A percentile compares a stretch with the other conserved stretches of the same genome.
Evolutionary conservation across 2,113 vertebrate species (phyloP).

Genomic region (Camelus bactrianus): DNA sequence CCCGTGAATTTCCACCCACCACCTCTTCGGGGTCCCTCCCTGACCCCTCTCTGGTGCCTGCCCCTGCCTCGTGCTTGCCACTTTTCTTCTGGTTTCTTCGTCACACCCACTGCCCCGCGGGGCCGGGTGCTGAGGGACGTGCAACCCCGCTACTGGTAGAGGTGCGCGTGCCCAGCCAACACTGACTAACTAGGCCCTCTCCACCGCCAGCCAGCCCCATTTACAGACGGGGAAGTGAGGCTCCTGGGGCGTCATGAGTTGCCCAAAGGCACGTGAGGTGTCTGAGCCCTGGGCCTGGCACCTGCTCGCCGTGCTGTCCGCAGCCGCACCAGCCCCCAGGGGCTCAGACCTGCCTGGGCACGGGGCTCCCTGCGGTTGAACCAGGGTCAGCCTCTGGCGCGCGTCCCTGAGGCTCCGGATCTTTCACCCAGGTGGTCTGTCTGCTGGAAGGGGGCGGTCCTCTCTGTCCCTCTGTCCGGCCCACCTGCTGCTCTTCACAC

Average conservation of each 20-base stretch:
- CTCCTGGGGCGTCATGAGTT: not conserved
- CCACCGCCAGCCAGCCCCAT: accelerated
- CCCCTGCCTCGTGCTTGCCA: accelerated
- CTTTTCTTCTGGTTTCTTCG: not conserved
- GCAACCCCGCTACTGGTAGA: accelerated
- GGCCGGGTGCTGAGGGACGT: not conserved
- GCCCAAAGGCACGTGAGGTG: accelerated
- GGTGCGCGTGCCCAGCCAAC: not conserved
- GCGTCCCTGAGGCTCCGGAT: not conserved
- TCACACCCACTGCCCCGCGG: accelerated
- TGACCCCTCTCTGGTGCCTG: too few species aligned
- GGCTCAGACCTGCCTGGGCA: not conserved
- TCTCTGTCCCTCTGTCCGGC: too few species aligned
- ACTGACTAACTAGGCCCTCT: not conserved
- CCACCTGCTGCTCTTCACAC: not conserved
- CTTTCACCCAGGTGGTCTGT: not conserved
- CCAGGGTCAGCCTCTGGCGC: accelerated
- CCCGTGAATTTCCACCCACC: accelerated
- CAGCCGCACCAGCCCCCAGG: accelerated
- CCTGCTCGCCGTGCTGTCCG: too few species aligned
- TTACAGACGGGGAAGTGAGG: not conserved
- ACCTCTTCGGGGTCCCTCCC: not conserved
- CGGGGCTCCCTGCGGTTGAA: too few species aligned
- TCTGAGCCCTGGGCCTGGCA: not conserved
- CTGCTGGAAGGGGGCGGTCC: not conserved